Evolutionary conservation across 2,888 invertebrate species (phyloP).

Genomic region (Seira ritae): DNA sequence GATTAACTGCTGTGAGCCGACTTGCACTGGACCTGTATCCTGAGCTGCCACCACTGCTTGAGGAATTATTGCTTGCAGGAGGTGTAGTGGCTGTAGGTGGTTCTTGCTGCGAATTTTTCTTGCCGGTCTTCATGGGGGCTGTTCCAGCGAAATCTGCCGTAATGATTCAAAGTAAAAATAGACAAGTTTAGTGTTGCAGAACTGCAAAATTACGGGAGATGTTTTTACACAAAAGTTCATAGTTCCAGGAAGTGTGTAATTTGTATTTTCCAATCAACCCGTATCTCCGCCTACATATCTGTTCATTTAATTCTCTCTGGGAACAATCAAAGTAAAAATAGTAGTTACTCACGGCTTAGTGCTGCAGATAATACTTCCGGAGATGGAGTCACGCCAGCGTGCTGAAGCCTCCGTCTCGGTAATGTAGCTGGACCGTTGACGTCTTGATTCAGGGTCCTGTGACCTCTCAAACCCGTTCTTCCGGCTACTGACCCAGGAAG

Average conservation of each 20-base stretch:
- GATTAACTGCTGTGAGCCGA: slow-evolving; percentile 53
- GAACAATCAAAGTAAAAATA: too few relatives aligned
- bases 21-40: slow-evolving; percentile 59
- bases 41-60: slow-evolving; percentile 59
- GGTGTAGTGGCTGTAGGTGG: slow-evolving; percentile 47
- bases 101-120: slow-evolving; percentile 32
- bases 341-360: slow-evolving; percentile 73
- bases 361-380: slow-evolving; percentile 74
- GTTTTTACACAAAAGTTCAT: too few relatives aligned
- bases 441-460: slow-evolving; percentile 60
- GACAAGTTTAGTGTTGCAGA: too few relatives aligned
- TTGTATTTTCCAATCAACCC: too few relatives aligned
- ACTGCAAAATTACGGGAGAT: too few relatives aligned
- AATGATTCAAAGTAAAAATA: too few relatives aligned
- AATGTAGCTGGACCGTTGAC: slow-evolving; percentile 71
- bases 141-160: slow-evolving; percentile 56
- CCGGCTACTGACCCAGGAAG: slow-evolving; percentile 67
- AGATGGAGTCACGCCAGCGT: slow-evolving; percentile 70
- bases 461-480: slow-evolving; percentile 62
- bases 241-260: too few relatives aligned
- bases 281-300: too few relatives aligned
- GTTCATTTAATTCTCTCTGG: too few relatives aligned
- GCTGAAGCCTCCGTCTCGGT: slow-evolving; percentile 67
- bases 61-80: slow-evolving; percentile 59
- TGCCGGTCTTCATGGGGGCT: slow-evolving; percentile 38